Conservation (phyloP, 2,113 vertebrate genomes). For the Oreochromis spilurus region DNA sequence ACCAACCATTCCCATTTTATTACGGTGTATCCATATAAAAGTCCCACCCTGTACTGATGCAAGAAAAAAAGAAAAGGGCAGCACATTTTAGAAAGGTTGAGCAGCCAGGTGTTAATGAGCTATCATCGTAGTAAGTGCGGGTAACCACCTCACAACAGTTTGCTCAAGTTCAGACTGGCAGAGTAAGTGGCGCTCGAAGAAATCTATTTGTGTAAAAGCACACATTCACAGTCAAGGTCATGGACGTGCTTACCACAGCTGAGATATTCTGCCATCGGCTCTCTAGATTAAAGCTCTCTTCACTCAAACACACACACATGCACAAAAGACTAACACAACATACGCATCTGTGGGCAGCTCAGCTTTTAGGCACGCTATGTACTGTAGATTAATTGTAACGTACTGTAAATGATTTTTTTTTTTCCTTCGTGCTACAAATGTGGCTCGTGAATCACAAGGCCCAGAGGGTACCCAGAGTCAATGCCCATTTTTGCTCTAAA, state of each 20-base stretch:
- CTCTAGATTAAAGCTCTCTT: background rate
- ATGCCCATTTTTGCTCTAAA: background rate
- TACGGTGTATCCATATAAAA: too few species aligned
- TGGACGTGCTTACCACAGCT: background rate
- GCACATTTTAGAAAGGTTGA: background rate
- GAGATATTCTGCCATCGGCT: slow-evolving; percentile 12
- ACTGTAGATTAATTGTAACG: background rate
- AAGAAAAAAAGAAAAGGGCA: background rate
- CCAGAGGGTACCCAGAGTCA: background rate
- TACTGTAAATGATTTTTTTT: background rate
- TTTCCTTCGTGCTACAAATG: background rate
- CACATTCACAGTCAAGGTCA: slow-evolving; percentile 31
- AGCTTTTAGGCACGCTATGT: background rate
- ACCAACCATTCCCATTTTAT: too few species aligned
- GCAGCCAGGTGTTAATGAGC: slow-evolving; percentile 23
- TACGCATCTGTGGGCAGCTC: background rate
- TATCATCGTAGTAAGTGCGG: background rate
- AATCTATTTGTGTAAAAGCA: slow-evolving; percentile 35
- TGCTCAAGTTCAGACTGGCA: background rate
- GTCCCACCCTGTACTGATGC: background rate
- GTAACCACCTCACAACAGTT: background rate
- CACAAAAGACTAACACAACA: background rate
- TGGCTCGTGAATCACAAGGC: background rate
- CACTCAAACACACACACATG: background rate
- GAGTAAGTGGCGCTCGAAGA: slow-evolving; percentile 44